Conservation (phyloP, 1,140 invertebrate species). For the Ylistrum balloti region DNA sequence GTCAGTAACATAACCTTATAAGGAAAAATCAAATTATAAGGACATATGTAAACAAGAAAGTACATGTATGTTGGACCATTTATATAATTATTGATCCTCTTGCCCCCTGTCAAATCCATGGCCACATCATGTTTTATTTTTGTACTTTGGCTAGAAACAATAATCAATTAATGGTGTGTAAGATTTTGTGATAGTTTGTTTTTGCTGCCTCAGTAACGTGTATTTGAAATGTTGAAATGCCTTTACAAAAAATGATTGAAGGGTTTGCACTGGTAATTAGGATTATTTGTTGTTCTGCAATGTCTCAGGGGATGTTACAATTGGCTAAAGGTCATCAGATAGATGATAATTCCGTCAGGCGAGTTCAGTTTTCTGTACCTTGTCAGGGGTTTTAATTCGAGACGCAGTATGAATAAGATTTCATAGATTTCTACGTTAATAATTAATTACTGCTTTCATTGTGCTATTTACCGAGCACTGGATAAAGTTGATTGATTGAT, state of each 20-base stretch:
- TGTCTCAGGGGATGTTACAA: background rate
- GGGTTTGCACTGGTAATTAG: constrained; percentile 27
- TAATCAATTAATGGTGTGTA: background rate
- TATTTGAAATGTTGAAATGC: background rate
- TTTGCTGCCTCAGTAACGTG: background rate
- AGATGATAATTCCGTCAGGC: background rate
- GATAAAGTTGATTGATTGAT: constrained; percentile 22
- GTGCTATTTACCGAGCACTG: constrained; percentile 8
- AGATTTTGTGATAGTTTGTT: constrained; percentile 21
- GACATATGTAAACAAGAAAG: too few relatives aligned
- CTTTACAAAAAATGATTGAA: constrained; percentile 34
- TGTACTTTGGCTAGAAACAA: background rate
- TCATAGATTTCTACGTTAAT: constrained; percentile 20
- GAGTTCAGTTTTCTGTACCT: background rate
- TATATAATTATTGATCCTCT: too few relatives aligned
- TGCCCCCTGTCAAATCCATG: too few relatives aligned
- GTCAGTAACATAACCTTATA: too few relatives aligned
- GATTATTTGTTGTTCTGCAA: background rate
- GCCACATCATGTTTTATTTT: background rate
- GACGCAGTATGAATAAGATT: constrained; percentile 34
- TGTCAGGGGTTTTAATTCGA: constrained; percentile 17
- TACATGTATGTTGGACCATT: too few relatives aligned
- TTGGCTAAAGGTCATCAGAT: constrained; percentile 5
- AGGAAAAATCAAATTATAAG: too few relatives aligned
- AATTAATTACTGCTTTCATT: constrained; percentile 40